Evolutionary conservation across 2,797 vertebrate genomes (phyloP).

Genomic region (Lateolabrax maculatus): DNA sequence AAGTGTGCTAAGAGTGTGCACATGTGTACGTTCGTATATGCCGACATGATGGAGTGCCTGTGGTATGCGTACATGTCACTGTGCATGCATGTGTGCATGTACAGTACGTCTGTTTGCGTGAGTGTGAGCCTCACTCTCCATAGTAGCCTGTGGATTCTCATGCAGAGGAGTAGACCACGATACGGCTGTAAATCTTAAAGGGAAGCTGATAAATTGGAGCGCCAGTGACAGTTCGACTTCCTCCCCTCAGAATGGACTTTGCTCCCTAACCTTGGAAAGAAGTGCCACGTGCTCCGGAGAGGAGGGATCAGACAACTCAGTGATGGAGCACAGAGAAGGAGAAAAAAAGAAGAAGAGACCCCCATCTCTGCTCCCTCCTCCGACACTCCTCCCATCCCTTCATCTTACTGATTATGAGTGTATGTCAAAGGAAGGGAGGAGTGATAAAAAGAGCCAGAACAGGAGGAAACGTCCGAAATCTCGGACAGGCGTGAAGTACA

Average conservation of each 20-base stretch:
- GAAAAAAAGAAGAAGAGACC: constrained; percentile 7
- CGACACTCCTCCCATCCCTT: constrained; percentile 49
- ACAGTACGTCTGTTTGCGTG: not conserved
- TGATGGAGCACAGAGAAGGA: constrained; percentile 44
- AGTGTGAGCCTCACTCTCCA: constrained; percentile 14
- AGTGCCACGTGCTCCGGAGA: constrained; percentile 51
- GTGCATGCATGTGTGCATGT: constrained; percentile 13
- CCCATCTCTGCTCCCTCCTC: constrained; percentile 12
- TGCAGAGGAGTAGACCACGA: constrained; percentile 47
- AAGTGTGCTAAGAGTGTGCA: constrained; percentile 23
- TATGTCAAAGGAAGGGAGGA: constrained; percentile 65
- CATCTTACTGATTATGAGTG: constrained; percentile 69
- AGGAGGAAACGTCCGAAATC: constrained; percentile 67
- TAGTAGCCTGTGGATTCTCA: constrained; percentile 52
- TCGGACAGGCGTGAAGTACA: constrained; percentile 61
- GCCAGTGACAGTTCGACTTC: constrained; percentile 72
- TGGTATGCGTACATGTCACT: constrained; percentile 35
- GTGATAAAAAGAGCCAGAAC: constrained; percentile 36
- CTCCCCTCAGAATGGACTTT: constrained; percentile 59
- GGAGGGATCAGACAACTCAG: constrained; percentile 21
- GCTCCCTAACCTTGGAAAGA: constrained; percentile 67
- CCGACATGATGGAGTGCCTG: constrained; percentile 31
- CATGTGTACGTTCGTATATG: not conserved
- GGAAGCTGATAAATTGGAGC: constrained; percentile 71
- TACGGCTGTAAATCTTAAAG: constrained; percentile 60